These are phyloP conservation scores for Orthosia gracilis DNA, from an alignment of 2,888 invertebrate species.

Conservation along the genomic window DNA sequence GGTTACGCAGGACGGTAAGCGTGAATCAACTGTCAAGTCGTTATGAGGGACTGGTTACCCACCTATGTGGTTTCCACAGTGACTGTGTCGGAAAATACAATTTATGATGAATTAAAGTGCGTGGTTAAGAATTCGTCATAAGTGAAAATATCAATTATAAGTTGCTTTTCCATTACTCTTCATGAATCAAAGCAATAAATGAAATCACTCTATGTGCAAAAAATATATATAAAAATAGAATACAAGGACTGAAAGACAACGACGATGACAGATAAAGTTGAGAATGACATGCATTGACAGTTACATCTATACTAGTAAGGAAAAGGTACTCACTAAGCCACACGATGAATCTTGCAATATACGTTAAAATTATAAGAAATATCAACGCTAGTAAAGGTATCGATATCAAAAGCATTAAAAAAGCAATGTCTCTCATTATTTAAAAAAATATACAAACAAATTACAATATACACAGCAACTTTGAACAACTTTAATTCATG, in stretches of 20 bases:
- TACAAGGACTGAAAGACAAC: background rate
- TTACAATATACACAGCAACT: background rate
- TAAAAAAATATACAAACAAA: background rate
- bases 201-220: too few relatives aligned
- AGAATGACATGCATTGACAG: background rate
- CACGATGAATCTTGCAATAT: background rate
- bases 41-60: slow-evolving; percentile 4
- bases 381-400: background rate
- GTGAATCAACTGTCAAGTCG: slow-evolving; percentile 40
- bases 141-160: background rate
- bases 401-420: background rate
- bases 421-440: background rate
- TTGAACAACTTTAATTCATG: background rate
- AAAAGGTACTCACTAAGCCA: slow-evolving; percentile 1
- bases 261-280: background rate
- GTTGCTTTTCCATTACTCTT: background rate
- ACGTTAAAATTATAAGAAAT: background rate
- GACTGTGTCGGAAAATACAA: slow-evolving; percentile 54
- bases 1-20: slow-evolving; percentile 9
- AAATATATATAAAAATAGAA: too few relatives aligned
- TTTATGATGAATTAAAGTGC: background rate
- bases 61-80: slow-evolving; percentile 54
- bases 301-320: background rate
- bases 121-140: background rate
- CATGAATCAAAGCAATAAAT: background rate